Base-by-base conservation (phyloP, 2,113 vertebrate species). In the Trinectes maculatus region DNA sequence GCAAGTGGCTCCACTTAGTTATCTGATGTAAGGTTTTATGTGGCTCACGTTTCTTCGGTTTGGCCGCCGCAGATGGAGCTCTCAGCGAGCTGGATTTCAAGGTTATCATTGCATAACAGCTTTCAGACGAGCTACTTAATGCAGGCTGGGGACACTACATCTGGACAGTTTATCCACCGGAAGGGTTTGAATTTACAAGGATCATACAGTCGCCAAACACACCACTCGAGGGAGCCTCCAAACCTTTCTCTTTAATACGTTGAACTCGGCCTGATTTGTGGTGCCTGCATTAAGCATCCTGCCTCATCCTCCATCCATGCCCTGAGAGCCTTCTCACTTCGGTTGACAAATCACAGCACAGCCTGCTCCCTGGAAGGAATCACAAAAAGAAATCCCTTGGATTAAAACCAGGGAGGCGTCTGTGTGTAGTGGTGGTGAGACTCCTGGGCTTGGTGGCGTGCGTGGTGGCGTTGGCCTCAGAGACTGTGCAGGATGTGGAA, bases 51-150 rank as follows among this genome's bases (percentile, higher is more conserved):
- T 78, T 75, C 72, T 49, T 62, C 63, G 43, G 36, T 66, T 28
- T 9, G 49, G 65, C 48, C 39, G 61, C 42, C 40, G 37, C 33
- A 75, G 66, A 73, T 55, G 62, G 70, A 77, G 57, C 56, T 59
- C 69, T 77, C 56, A 55, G 59, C 18, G 19, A 79, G 60, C 65
- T 70, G 73, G 48, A 85, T 71, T 77, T 74, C 79, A 90, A 86
- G 78, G 82, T 89, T 85, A 87, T 87, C 75, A 37, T 71, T 85
- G 78, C 73, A 67, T 69, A 87, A 79, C 77, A 68, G 77, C 83
- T 72, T 83, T 71, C 58, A 80, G 54, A 79, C 57, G 55, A 64
- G 79, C 67, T 66, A 59, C 63, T 86, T 65, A 54, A 66, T 49
- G 61, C 59, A 67, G 55, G 48, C 36, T 24, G 4, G 44, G 59